A percentile compares a stretch with the other conserved stretches of the same genome.
phyloP scores from a whole-genome alignment of 2,888 invertebrate species.

The Liodrosophila aerea region DNA sequence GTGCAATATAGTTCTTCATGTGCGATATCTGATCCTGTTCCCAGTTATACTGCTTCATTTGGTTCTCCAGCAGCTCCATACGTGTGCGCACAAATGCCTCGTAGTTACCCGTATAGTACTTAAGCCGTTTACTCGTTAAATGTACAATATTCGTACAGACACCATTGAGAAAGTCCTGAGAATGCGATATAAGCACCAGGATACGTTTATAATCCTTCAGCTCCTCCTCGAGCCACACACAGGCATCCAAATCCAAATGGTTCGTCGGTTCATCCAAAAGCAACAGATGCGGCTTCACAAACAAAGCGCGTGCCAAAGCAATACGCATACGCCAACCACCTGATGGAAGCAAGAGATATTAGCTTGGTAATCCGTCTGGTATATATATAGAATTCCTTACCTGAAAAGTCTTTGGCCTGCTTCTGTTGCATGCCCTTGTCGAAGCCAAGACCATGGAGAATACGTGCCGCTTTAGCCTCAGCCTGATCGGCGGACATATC shows the following conservation, averaged over 20 bases:
- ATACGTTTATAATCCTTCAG: slow-evolving; percentile 98
- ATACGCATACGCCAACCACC: slow-evolving; percentile 99
- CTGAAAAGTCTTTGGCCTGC: slow-evolving; percentile 92
- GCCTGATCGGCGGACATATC: slow-evolving; percentile 98
- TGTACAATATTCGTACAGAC: slow-evolving; percentile 98
- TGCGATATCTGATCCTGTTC: slow-evolving; percentile 99
- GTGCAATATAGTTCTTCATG: slow-evolving; percentile 99
- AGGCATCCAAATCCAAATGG: slow-evolving; percentile 99
- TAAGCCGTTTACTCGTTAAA: slow-evolving; percentile 94
- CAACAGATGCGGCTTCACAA: slow-evolving; percentile 98
- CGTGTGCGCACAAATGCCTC: slow-evolving; percentile 97
- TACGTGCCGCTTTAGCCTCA: slow-evolving; percentile 95
- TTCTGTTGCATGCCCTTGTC: slow-evolving; percentile 92
- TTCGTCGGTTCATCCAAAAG: slow-evolving; percentile 99
- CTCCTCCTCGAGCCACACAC: slow-evolving; percentile 99
- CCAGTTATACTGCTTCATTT: slow-evolving; percentile 99
- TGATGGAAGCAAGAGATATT: slow-evolving; percentile 10
- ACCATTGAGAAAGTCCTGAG: slow-evolving; percentile 99
- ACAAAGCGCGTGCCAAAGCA: slow-evolving; percentile 96
- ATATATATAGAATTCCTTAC: no score
- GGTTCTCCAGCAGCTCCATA: slow-evolving; percentile 97
- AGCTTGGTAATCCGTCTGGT: no score
- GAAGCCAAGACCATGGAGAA: slow-evolving; percentile 98
- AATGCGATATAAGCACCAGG: slow-evolving; percentile 98
- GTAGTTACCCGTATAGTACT: slow-evolving; percentile 98